Base-by-base conservation (phyloP, 2,888 invertebrate genomes). In the Leucophenga montana region DNA sequence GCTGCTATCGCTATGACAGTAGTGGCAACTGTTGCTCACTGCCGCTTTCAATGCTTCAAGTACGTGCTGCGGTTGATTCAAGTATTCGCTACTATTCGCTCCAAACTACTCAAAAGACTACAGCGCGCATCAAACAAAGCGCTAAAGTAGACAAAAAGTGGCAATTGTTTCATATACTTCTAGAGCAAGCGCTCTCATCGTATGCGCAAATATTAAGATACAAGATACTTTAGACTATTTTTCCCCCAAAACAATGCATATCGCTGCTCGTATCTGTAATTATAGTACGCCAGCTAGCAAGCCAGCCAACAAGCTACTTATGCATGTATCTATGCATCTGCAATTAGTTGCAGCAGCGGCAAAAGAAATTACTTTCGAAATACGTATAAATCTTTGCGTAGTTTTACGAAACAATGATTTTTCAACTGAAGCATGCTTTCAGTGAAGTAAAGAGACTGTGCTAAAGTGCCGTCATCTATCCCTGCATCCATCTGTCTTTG, bases 131-230 rank as follows among this genome's bases (percentile, higher is more conserved):
- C 39, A 33, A 46, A 64, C 62, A 64, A 64, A 64, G 48, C 48
- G 48, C 62, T 22, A 64, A 64, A 64, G 62, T 64, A 64, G 62
- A 64, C 62, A 64, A 64, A 39, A 39, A 64, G 62, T 64, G 62
- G 62, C 62, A 64, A 22, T 64, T 64, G 62, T 64, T 22, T 39
- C 39, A 39, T 39, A 39, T 39, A 39, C 39, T 39, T 39, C 11
- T 39, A 27, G 4, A 27, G 27, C 27, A 3, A 27, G 27, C 27
- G 61, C 46, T 64, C 62, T 64, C 62, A 64, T 64, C 46, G 22
- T 44, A 48, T 64, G 62, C 9, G 48, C 62, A 64, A 64, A 61
- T 61, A 61, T 61, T 61, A 61, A 61, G 39, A 61, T 39, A 61
- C 61, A 61, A 20, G 18, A 18, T 20, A 4, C 54, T 20, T n/a